These are phyloP conservation scores for Molorchus minor DNA, from an alignment of 2,888 invertebrate genomes.

Conservation along the genomic window DNA sequence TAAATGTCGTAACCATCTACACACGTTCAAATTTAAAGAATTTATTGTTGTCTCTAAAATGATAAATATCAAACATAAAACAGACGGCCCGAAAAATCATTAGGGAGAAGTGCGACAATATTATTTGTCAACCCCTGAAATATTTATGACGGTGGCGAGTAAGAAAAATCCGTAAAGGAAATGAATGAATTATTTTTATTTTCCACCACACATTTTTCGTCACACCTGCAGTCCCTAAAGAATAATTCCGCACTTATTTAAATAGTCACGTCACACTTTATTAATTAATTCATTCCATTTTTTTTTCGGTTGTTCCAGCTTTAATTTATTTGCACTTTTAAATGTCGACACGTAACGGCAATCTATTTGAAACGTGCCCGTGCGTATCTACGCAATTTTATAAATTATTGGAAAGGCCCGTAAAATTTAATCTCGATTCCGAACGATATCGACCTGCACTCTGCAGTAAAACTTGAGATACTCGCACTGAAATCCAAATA, in stretches of 20 bases:
- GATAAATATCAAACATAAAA: not conserved
- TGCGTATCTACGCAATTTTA: slow-evolving; percentile 43
- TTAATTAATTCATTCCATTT: slow-evolving; percentile 43
- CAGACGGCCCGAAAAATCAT: not conserved
- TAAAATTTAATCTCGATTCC: slow-evolving; percentile 39
- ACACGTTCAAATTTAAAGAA: no score
- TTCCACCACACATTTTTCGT: slow-evolving; percentile 26
- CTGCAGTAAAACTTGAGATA: slow-evolving; percentile 31
- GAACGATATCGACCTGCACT: slow-evolving; percentile 34
- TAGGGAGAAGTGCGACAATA: not conserved
- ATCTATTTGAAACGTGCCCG: slow-evolving; percentile 42
- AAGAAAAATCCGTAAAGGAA: slow-evolving; percentile 11
- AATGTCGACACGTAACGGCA: slow-evolving; percentile 42
- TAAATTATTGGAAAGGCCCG: slow-evolving; percentile 37
- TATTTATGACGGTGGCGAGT: not conserved
- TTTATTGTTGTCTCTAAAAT: no score
- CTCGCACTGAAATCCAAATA: slow-evolving; percentile 8
- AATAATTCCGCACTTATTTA: slow-evolving; percentile 37
- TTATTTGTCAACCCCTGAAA: not conserved
- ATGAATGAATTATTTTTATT: slow-evolving; percentile 16
- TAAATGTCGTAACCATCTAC: no score
- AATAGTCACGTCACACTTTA: slow-evolving; percentile 40
- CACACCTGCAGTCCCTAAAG: slow-evolving; percentile 28
- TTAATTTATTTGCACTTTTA: slow-evolving; percentile 45
- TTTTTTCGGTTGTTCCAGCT: slow-evolving; percentile 37